Conservation (phyloP, 1,140 invertebrate species). For the Pissodes strobi region DNA sequence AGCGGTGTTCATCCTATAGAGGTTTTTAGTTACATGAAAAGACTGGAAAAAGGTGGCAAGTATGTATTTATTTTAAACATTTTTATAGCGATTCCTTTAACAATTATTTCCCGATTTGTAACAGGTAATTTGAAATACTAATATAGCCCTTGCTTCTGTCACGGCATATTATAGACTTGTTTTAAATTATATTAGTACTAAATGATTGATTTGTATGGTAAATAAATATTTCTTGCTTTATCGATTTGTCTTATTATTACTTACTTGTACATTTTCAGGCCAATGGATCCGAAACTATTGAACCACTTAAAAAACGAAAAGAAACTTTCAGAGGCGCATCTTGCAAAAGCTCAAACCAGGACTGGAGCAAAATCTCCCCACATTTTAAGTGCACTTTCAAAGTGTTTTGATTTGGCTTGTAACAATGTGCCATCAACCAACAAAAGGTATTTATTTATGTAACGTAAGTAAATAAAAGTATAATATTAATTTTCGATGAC, state of each 20-base stretch:
- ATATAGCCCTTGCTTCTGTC: constrained; percentile 12
- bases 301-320: constrained; percentile 43
- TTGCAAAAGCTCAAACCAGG: constrained; percentile 40
- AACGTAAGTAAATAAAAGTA: too few relatives aligned
- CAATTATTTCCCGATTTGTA: background rate
- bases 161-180: too few relatives aligned
- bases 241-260: too few relatives aligned
- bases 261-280: too few relatives aligned
- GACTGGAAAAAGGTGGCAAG: constrained; percentile 64
- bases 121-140: background rate
- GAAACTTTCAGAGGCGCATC: constrained; percentile 36
- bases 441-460: too few relatives aligned
- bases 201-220: too few relatives aligned
- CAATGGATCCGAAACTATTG: constrained; percentile 46
- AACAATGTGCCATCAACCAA: constrained; percentile 60
- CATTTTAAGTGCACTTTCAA: constrained; percentile 42
- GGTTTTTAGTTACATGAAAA: constrained; percentile 61
- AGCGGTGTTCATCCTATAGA: constrained; percentile 64
- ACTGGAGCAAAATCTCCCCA: constrained; percentile 39
- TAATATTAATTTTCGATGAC: too few relatives aligned
- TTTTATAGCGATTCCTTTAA: background rate
- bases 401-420: constrained; percentile 45
- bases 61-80: too few relatives aligned
- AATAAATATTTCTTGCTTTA: too few relatives aligned
- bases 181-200: too few relatives aligned